Evolutionary conservation across 2,888 invertebrate species (phyloP).

Genomic region (Cheilosia vulpina): DNA sequence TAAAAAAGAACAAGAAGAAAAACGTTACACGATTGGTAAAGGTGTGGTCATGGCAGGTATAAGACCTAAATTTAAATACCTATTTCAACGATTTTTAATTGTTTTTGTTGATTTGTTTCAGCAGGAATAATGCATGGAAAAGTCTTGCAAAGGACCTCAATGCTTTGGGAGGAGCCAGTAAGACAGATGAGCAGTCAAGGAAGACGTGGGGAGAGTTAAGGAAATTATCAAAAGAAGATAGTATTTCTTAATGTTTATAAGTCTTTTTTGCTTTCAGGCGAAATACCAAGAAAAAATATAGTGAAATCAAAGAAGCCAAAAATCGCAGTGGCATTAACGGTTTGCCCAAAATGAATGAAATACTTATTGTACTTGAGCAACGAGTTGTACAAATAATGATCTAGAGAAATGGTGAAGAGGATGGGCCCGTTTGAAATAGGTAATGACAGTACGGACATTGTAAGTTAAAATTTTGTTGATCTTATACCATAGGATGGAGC

Average conservation of each 20-base stretch:
- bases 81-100: no score
- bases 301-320: background rate
- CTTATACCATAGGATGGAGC: background rate
- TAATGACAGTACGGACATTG: background rate
- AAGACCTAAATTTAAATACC: no score
- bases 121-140: no score
- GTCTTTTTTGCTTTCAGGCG: background rate
- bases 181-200: background rate
- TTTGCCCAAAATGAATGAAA: background rate
- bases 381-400: background rate
- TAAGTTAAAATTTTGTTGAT: background rate
- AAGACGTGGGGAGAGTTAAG: background rate
- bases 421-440: background rate
- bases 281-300: background rate
- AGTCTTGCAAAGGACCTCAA: background rate
- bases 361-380: background rate
- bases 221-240: background rate
- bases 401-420: background rate
- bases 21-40: no score
- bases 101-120: no score
- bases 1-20: no score
- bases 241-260: background rate
- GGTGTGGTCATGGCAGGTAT: no score
- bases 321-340: background rate
- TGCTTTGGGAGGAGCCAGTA: background rate